Evolutionary conservation across 2,797 vertebrate genomes (phyloP), one percentile per base, ranked within the genome.

Genomic region (Helarctos malayanus): DNA sequence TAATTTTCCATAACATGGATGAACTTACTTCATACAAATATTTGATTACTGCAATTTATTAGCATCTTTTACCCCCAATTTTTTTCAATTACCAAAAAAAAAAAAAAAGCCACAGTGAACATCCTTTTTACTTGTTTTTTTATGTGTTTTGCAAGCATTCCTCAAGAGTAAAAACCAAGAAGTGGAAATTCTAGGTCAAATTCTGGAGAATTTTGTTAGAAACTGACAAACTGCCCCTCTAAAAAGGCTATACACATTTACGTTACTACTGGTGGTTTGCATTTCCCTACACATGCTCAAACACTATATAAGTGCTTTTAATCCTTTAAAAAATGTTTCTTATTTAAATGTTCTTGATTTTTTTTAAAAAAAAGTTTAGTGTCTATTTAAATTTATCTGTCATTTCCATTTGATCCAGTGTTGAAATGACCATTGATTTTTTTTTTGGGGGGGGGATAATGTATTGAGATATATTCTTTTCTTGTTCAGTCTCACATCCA

Each of bases 91-190:
- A 41, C 25, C 2, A 56, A 57, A 78, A 38, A 49, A 32, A 63
- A 69, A 35, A 29, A 19, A 15, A 68, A 15, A 35, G 1, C 23
- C 25, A 82, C 38, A 78, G 10, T 41, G 41, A 71, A 52, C 2
- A 59, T 82, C 21, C 14, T 82, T 29, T 29, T 82, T 78, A 82
- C 8, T 41, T 81, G 14, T 8, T 49, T 71, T 6, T 54, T 47
- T 57, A 9, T 49, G 18, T n/a, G 19, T 35, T 84, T 88, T 54
- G 12, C 27, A 91, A 88, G 45, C 5, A 61, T 63, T 83, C 63
- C 25, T 94, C 27, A 86, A 86, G 32, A 90, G 49, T 89, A 82
- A 78, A 86, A 54, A 78, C 47, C 79, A 13, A 86, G 68, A 97
- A 73, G 13, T 56, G 5, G 13, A 79, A 85, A 81, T 63, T 88